Evolutionary conservation across 2,888 invertebrate species (phyloP).

Genomic region (Drosophila leonis): DNA sequence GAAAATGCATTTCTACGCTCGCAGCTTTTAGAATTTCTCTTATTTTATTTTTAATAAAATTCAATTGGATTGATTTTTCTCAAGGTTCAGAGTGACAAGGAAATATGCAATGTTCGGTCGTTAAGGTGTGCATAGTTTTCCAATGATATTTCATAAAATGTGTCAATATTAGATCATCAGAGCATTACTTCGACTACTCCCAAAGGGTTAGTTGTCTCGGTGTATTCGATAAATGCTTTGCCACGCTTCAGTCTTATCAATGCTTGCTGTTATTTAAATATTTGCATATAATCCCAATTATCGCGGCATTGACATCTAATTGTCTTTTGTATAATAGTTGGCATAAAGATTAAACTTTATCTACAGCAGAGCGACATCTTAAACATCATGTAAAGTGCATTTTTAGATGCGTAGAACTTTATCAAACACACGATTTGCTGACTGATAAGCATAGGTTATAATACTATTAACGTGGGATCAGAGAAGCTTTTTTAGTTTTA

Average conservation of each 20-base stretch:
- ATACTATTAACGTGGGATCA: neutral
- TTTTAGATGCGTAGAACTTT: slow-evolving; percentile 7
- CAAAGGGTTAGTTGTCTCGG: neutral
- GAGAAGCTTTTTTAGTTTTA: neutral
- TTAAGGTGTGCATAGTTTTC: slow-evolving; percentile 30
- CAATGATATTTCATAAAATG: slow-evolving; percentile 6
- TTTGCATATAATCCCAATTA: slow-evolving; percentile 27
- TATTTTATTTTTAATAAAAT: slow-evolving; percentile 61
- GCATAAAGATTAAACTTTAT: slow-evolving; percentile 35
- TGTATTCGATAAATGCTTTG: neutral
- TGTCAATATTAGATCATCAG: slow-evolving; percentile 23
- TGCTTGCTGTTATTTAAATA: slow-evolving; percentile 1
- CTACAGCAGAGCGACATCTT: slow-evolving; percentile 8
- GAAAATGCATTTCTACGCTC: slow-evolving; percentile 26
- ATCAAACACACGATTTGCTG: neutral
- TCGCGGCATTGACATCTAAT: slow-evolving; percentile 46
- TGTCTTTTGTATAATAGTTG: slow-evolving; percentile 14
- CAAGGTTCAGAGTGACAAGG: slow-evolving; percentile 63
- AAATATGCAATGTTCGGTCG: slow-evolving; percentile 30
- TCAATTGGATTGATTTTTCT: slow-evolving; percentile 75
- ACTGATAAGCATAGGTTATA: slow-evolving; percentile 5
- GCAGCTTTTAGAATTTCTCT: slow-evolving; percentile 32
- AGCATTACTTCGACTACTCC: neutral
- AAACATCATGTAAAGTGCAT: slow-evolving; percentile 9
- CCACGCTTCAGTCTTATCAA: slow-evolving; percentile 30